A percentile compares a stretch with the other conserved stretches of the same genome.
Conservation (phyloP, 2,888 invertebrate species). For the Acronicta psi region DNA sequence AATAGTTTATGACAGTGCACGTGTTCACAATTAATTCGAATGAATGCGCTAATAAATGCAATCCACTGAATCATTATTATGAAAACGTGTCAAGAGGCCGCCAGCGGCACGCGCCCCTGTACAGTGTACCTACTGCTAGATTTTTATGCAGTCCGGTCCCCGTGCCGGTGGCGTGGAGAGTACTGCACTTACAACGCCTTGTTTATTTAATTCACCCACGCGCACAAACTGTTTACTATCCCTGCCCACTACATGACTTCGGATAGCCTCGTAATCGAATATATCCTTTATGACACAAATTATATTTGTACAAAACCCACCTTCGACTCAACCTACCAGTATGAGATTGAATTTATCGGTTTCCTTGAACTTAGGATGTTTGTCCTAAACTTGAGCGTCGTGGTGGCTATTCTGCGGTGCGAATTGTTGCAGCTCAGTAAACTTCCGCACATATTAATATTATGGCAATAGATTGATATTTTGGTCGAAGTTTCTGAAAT, state of each 20-base stretch:
- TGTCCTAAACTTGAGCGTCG: constrained; percentile 58
- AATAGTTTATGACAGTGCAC: constrained; percentile 39
- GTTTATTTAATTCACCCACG: constrained; percentile 69
- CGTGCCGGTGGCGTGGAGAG: constrained; percentile 13
- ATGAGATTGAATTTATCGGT: constrained; percentile 65
- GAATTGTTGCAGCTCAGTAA: constrained; percentile 61
- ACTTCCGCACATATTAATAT: constrained; percentile 62
- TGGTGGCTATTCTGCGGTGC: constrained; percentile 54
- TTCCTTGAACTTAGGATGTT: constrained; percentile 59
- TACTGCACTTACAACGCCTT: constrained; percentile 41
- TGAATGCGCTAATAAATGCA: constrained; percentile 71
- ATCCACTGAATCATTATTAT: constrained; percentile 76
- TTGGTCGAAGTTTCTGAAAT: constrained; percentile 23
- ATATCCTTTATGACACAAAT: constrained; percentile 52
- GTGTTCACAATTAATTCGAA: constrained; percentile 60
- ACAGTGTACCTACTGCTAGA: too few relatives aligned
- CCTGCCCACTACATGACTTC: constrained; percentile 28
- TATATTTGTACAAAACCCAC: constrained; percentile 54
- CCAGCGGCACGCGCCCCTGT: constrained; percentile 62
- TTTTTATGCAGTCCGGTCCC: constrained; percentile 48
- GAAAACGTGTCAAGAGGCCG: constrained; percentile 76
- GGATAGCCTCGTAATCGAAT: constrained; percentile 52
- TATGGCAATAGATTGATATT: constrained; percentile 50
- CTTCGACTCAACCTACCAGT: constrained; percentile 17
- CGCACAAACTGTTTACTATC: constrained; percentile 60